A percentile compares a stretch with the other conserved stretches of the same genome.
Evolutionary conservation across 92 coral and sea anemone genomes (phyloP).

Genomic region (Siderastrea siderea): DNA sequence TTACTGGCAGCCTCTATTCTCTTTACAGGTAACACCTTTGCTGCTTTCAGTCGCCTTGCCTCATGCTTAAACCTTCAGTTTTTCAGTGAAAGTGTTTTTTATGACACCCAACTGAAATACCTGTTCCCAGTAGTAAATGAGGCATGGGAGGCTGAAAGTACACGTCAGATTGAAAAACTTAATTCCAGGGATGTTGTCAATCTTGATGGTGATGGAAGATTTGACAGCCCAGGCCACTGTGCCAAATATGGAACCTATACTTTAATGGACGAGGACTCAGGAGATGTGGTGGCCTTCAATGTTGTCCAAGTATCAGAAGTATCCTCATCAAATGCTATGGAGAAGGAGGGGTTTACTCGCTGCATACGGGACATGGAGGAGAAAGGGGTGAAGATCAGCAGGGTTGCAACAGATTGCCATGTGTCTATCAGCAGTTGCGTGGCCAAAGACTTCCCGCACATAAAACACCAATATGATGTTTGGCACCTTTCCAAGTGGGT

Average conservation of each 20-base stretch:
- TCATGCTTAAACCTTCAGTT: slow-evolving; percentile 45
- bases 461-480: background rate
- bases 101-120: slow-evolving; percentile 28
- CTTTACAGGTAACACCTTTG: slow-evolving; percentile 57
- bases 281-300: slow-evolving; percentile 42
- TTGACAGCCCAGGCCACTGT: slow-evolving; percentile 73
- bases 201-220: slow-evolving; percentile 61
- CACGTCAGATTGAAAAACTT: slow-evolving; percentile 13
- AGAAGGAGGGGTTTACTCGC: no score
- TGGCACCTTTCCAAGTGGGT: no score
- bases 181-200: slow-evolving; percentile 1
- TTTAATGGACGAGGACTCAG: slow-evolving; percentile 59
- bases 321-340: no score
- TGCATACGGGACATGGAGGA: no score
- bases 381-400: background rate
- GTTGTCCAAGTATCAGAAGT: slow-evolving; percentile 66
- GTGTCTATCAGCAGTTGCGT: slow-evolving; percentile 53
- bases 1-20: slow-evolving; percentile 62
- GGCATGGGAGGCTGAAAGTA: slow-evolving; percentile 67
- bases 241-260: slow-evolving; percentile 77
- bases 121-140: slow-evolving; percentile 62
- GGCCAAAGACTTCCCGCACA: slow-evolving; percentile 38
- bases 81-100: slow-evolving; percentile 45
- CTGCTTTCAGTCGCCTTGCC: slow-evolving; percentile 48
- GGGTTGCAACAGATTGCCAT: slow-evolving; percentile 62